A percentile compares a stretch with the other conserved stretches of the same genome.
Evolutionary conservation across 1,140 invertebrate species (phyloP).

Genomic region (Holotrichia oblita): DNA sequence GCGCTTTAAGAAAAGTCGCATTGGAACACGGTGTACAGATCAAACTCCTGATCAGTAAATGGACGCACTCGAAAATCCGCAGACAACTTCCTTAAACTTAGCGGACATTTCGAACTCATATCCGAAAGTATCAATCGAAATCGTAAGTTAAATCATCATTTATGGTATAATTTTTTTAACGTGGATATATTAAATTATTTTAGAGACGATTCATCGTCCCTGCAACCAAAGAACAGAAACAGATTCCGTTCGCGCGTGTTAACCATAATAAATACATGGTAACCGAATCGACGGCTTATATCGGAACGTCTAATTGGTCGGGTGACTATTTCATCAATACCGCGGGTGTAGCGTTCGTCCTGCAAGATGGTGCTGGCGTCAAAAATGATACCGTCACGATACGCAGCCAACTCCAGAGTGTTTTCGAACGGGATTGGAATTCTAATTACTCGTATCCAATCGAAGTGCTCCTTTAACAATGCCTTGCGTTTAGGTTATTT

Average conservation of each 20-base stretch:
- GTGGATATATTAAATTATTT: conserved; percentile 57
- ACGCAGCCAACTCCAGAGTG: conserved; percentile 76
- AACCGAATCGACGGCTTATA: conserved; percentile 91
- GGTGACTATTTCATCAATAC: conserved; percentile 95
- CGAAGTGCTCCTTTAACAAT: conserved; percentile 6
- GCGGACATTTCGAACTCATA: conserved; percentile 72
- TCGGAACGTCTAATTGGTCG: conserved; percentile 98
- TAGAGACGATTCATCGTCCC: conserved; percentile 86
- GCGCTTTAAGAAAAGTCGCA: conserved; percentile 83
- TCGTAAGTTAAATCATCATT: conserved; percentile 69
- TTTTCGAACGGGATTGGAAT: conserved; percentile 92
- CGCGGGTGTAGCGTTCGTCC: conserved; percentile 81
- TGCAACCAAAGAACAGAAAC: conserved; percentile 74
- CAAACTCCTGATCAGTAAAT: conserved; percentile 85
- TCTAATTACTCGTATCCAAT: conserved; percentile 73
- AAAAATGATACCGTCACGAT: conserved; percentile 65
- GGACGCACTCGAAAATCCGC: conserved; percentile 84
- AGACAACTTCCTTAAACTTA: conserved; percentile 79
- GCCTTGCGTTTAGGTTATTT: too few species aligned
- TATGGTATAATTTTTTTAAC: neutral
- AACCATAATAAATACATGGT: conserved; percentile 99
- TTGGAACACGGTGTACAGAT: conserved; percentile 82
- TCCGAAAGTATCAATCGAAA: conserved; percentile 77
- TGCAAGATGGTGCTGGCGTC: conserved; percentile 71
- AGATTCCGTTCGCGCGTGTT: conserved; percentile 90